These are phyloP conservation scores for Bradypodion ventrale DNA, from an alignment of 2,797 vertebrate species.

Conservation along the genomic window DNA sequence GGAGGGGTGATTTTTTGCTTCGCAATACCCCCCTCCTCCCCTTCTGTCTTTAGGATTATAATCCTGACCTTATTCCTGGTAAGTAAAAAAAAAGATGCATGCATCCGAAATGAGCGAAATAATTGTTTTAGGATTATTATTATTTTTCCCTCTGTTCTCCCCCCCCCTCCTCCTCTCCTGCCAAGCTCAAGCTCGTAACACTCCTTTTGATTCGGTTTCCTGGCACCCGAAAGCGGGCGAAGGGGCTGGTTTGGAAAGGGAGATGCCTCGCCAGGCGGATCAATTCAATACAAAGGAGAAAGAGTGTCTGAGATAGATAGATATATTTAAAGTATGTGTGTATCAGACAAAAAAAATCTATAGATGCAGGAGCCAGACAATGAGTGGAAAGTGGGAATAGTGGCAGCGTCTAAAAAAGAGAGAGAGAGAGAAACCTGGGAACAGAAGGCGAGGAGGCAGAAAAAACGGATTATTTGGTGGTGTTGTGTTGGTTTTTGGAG, in stretches of 20 bases:
- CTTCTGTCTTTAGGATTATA: slow-evolving; percentile 49
- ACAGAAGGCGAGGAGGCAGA: not conserved
- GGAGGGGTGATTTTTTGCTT: not conserved
- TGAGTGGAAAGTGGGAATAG: not conserved
- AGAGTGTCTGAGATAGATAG: not conserved
- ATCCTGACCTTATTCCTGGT: slow-evolving; percentile 67
- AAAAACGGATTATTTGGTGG: not conserved
- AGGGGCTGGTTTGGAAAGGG: not conserved
- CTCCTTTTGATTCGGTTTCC: not conserved
- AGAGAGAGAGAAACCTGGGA: no score
- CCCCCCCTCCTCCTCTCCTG: not conserved
- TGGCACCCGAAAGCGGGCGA: not conserved
- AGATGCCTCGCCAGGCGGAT: slow-evolving; percentile 15
- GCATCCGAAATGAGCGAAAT: not conserved
- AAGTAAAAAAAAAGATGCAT: slow-evolving; percentile 53
- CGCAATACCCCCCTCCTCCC: not conserved
- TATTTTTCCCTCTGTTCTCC: no score
- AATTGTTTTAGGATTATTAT: not conserved
- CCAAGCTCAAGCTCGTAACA: no score
- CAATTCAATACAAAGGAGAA: slow-evolving; percentile 53
- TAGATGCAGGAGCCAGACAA: not conserved
- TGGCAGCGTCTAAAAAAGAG: not conserved
- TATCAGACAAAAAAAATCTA: not conserved
- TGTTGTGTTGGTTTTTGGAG: not conserved
- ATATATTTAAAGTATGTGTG: not conserved